phyloP scores from a whole-genome alignment of 2,113 vertebrate genomes.

The Cisticola juncidis region DNA sequence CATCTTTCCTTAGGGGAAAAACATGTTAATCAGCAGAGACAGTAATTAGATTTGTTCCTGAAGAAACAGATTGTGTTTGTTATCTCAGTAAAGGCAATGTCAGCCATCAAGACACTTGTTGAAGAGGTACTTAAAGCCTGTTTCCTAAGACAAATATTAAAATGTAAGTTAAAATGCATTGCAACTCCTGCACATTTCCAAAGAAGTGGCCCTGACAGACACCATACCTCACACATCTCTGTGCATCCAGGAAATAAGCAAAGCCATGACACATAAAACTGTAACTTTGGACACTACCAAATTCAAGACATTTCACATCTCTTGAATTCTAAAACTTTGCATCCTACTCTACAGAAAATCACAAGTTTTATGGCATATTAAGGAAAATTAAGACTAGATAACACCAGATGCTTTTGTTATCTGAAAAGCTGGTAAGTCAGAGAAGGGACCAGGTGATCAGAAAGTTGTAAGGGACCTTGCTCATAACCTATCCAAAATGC shows the following conservation, averaged over 20 bases:
- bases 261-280: rapidly evolving
- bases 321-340: not conserved
- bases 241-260: not conserved
- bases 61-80: not conserved
- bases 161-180: not conserved
- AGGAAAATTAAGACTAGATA: not conserved
- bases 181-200: not conserved
- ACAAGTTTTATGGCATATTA: not conserved
- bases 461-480: not conserved
- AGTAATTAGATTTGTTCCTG: not conserved
- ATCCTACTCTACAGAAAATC: not conserved
- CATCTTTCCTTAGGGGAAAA: not conserved
- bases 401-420: not conserved
- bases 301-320: not conserved
- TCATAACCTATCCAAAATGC: not conserved
- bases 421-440: not conserved
- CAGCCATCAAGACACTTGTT: not conserved
- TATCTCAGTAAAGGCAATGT: not conserved
- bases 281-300: not conserved
- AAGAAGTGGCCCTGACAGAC: not conserved
- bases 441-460: not conserved
- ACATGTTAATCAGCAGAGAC: not conserved
- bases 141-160: not conserved
- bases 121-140: not conserved
- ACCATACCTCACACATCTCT: not conserved